These are phyloP conservation scores for Dendrocopos noguchii DNA, from an alignment of 2,113 vertebrate genomes.

Conservation along the genomic window DNA sequence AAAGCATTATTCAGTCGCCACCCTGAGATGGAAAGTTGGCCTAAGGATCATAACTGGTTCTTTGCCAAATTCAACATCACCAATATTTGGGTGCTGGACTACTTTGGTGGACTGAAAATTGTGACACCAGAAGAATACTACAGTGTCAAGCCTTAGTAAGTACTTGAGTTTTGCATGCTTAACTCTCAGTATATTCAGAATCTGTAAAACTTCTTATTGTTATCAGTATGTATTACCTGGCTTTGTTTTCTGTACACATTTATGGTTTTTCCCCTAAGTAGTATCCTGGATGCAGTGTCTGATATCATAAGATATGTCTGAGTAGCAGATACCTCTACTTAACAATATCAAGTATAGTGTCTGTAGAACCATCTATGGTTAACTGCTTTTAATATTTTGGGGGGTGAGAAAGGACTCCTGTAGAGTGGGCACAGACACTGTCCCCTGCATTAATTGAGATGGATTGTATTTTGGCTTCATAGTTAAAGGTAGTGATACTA, in stretches of 20 bases:
- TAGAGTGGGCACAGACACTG: background rate
- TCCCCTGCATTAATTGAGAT: background rate
- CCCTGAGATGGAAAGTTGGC: constrained; percentile 93
- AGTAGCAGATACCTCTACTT: background rate
- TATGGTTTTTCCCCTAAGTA: background rate
- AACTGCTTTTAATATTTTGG: background rate
- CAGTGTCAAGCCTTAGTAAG: constrained; percentile 78
- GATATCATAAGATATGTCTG: background rate
- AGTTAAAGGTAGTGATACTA: background rate
- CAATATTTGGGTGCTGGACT: constrained; percentile 94
- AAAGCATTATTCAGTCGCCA: constrained; percentile 87
- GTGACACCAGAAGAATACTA: constrained; percentile 91
- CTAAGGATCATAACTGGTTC: constrained; percentile 91
- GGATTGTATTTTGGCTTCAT: background rate
- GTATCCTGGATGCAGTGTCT: background rate
- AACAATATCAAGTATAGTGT: background rate
- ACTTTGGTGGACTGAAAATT: constrained; percentile 92
- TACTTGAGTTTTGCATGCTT: background rate
- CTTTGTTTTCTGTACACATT: background rate
- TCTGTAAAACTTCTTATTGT: background rate
- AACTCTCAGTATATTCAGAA: background rate
- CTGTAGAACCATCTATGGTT: background rate
- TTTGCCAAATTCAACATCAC: constrained; percentile 94
- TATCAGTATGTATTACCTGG: background rate
- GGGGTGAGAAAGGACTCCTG: background rate